Evolutionary conservation across 2,113 vertebrate species (phyloP).

Genomic region (Tyto alba): DNA sequence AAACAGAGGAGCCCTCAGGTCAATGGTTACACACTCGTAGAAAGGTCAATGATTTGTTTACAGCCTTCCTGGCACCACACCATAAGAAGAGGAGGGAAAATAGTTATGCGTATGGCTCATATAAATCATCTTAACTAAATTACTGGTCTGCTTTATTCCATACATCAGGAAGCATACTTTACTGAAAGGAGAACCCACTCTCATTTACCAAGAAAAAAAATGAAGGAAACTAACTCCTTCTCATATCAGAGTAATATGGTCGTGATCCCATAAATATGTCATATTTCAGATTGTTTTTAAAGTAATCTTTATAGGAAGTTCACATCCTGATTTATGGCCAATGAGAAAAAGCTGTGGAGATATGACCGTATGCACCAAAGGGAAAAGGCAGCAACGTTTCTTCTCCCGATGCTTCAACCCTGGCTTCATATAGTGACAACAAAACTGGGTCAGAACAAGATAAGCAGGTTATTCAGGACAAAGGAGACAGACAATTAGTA

Average conservation of each 20-base stretch:
- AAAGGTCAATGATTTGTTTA: conserved; percentile 44
- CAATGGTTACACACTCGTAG: not conserved
- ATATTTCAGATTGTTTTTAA: not conserved
- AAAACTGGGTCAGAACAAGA: not conserved
- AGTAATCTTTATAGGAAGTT: not conserved
- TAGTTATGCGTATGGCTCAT: not conserved
- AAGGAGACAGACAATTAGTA: not conserved
- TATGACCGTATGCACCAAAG: rapidly evolving
- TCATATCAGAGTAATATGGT: not conserved
- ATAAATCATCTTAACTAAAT: conserved; percentile 23
- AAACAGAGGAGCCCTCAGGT: not conserved
- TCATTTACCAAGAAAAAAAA: not conserved
- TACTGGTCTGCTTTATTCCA: not conserved
- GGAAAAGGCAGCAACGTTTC: not conserved
- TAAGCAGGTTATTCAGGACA: not conserved
- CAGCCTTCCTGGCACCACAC: conserved; percentile 29
- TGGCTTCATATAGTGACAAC: not conserved
- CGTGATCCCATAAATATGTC: conserved; percentile 11
- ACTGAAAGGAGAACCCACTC: not conserved
- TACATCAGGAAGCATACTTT: not conserved
- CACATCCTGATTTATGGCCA: not conserved
- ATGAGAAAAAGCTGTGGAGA: not conserved
- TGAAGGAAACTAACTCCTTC: not conserved
- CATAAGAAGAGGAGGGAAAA: not conserved
- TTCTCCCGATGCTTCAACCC: not conserved